Conservation (phyloP, 1,140 invertebrate species). For the Anagrus nilaparvatae region DNA sequence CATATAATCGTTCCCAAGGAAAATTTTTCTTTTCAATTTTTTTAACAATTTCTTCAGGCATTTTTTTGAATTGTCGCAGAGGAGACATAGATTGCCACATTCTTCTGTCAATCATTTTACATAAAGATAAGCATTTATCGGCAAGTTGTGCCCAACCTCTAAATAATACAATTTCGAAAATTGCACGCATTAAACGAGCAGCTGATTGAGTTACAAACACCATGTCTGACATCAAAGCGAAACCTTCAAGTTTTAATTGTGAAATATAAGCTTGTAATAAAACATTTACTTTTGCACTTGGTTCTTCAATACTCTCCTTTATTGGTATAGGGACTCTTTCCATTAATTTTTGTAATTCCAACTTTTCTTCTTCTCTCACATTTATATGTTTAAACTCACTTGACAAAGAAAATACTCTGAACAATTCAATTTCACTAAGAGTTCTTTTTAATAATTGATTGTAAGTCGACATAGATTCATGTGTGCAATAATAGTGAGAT, state of each 20-base stretch:
- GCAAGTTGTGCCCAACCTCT: constrained; percentile 95
- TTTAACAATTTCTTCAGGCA: constrained; percentile 95
- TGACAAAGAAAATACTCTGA: constrained; percentile 97
- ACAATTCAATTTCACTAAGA: constrained; percentile 94
- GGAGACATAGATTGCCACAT: constrained; percentile 99
- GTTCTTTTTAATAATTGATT: constrained; percentile 95
- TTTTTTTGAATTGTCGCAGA: constrained; percentile 92
- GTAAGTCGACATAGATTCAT: constrained; percentile 94
- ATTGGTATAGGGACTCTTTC: constrained; percentile 97
- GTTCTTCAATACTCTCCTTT: constrained; percentile 97
- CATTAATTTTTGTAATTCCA: constrained; percentile 95
- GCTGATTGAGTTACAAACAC: constrained; percentile 98
- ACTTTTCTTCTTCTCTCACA: constrained; percentile 95
- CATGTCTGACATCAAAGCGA: constrained; percentile 98
- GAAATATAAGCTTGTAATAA: constrained; percentile 97
- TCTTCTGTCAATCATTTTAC: constrained; percentile 97
- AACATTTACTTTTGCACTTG: constrained; percentile 94
- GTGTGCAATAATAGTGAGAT: constrained; percentile 95
- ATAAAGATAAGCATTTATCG: constrained; percentile 89
- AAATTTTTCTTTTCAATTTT: constrained; percentile 98
- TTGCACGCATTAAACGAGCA: constrained; percentile 86
- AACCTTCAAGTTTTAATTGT: constrained; percentile 95
- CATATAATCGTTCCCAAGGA: constrained; percentile 88
- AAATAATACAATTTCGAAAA: constrained; percentile 89
- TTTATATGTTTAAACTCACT: constrained; percentile 87